Percentiles rank a stretch among this genome's conserved stretches.
phyloP scores from a whole-genome alignment of 2,797 vertebrate genomes.

The Spinus olivaceus region DNA sequence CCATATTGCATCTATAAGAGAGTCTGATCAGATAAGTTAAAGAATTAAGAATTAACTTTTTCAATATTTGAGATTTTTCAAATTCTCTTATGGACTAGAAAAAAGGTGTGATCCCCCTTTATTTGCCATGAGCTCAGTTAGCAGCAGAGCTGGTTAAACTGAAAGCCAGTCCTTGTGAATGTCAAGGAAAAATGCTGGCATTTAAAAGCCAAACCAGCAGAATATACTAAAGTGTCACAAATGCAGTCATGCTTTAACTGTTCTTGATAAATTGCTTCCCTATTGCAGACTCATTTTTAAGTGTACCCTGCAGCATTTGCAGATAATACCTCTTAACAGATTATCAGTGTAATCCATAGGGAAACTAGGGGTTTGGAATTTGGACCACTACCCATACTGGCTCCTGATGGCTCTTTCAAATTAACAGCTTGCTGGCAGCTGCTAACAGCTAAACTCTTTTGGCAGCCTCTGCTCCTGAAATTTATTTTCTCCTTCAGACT shows the following conservation, averaged over 20 bases:
- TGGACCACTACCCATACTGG: background rate
- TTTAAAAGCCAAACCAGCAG: background rate
- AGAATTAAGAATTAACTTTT: background rate
- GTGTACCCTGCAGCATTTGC: background rate
- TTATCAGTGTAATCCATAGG: background rate
- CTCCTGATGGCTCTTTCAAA: background rate
- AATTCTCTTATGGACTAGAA: background rate
- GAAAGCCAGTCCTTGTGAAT: background rate
- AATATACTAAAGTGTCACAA: background rate
- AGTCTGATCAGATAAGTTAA: background rate
- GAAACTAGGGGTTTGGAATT: background rate
- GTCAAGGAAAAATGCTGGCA: background rate
- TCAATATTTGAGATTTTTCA: background rate
- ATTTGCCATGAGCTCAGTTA: background rate
- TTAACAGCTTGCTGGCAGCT: background rate
- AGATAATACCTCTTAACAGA: background rate
- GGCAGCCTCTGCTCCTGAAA: slow-evolving; percentile 1
- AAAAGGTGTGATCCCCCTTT: background rate
- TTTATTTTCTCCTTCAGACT: slow-evolving; percentile 13
- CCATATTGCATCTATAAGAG: background rate
- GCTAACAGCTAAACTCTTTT: background rate
- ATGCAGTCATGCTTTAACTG: background rate
- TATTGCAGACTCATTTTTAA: background rate
- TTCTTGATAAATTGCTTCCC: background rate
- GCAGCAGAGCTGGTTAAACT: background rate